Percentiles rank a stretch among this genome's conserved stretches.
These are phyloP conservation scores for Psittacula echo DNA, from an alignment of 2,797 vertebrate genomes.

Conservation along the genomic window DNA sequence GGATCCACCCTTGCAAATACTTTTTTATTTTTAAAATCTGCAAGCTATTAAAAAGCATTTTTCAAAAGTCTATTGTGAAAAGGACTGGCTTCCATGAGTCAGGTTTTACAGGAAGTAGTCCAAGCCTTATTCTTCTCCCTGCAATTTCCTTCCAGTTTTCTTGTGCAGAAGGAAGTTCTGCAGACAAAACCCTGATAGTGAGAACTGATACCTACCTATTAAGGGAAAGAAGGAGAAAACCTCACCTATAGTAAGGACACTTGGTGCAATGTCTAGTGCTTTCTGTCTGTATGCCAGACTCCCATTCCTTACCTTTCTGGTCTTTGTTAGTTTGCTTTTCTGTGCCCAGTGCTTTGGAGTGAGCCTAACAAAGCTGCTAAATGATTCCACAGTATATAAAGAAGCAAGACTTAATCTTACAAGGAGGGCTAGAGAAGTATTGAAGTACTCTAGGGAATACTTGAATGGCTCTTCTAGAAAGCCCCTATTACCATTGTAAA, in stretches of 20 bases:
- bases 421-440: constrained; percentile 35
- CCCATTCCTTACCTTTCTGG: not conserved
- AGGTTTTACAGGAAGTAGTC: constrained; percentile 65
- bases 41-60: constrained; percentile 65
- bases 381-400: constrained; percentile 6
- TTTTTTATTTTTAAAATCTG: constrained; percentile 65
- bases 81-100: constrained; percentile 61
- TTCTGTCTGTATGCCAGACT: not conserved
- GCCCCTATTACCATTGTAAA: constrained; percentile 13
- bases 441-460: constrained; percentile 34
- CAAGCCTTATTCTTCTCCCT: constrained; percentile 44
- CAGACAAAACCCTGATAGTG: not conserved
- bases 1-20: constrained; percentile 46
- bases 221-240: not conserved
- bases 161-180: constrained; percentile 3
- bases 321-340: constrained; percentile 1
- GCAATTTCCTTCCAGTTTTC: constrained; percentile 50
- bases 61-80: constrained; percentile 54
- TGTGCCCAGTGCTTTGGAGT: not conserved
- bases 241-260: not conserved
- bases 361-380: constrained; percentile 22
- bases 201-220: not conserved
- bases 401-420: constrained; percentile 25
- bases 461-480: constrained; percentile 54
- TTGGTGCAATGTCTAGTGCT: not conserved